These are phyloP conservation scores for Gallinago solitaria DNA, from an alignment of 2,797 vertebrate species.

Conservation along the genomic window DNA sequence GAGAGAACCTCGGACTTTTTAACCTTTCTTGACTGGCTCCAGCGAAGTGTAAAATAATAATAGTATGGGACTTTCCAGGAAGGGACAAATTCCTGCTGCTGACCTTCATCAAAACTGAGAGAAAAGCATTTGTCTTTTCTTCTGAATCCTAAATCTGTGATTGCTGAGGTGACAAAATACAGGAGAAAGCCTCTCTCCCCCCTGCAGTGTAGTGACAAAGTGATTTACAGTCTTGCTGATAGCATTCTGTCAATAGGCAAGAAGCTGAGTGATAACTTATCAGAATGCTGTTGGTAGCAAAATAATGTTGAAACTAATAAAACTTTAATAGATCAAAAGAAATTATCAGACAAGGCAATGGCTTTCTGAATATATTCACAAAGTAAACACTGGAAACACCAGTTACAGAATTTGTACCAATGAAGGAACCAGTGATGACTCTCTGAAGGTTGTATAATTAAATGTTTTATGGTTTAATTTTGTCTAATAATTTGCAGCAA, in stretches of 20 bases:
- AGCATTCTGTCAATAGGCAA: background rate
- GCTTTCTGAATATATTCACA: background rate
- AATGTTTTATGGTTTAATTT: background rate
- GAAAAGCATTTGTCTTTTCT: background rate
- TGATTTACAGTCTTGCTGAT: background rate
- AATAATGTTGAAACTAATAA: background rate
- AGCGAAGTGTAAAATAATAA: background rate
- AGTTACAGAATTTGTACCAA: background rate
- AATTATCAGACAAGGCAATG: background rate
- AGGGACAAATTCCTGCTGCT: background rate
- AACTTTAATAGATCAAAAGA: background rate
- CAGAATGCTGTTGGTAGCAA: background rate
- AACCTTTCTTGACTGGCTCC: slow-evolving; percentile 1
- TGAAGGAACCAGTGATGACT: background rate
- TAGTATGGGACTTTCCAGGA: background rate
- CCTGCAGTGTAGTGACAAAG: background rate
- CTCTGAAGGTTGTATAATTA: background rate
- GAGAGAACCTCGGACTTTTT: background rate
- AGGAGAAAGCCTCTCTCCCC: background rate
- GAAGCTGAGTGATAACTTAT: background rate
- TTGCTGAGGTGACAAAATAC: background rate
- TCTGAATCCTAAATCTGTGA: background rate
- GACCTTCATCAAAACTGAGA: background rate
- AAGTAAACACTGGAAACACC: background rate
- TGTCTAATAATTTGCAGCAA: background rate